Conservation (phyloP, 2,888 invertebrate genomes). For the Volucella inflata region DNA sequence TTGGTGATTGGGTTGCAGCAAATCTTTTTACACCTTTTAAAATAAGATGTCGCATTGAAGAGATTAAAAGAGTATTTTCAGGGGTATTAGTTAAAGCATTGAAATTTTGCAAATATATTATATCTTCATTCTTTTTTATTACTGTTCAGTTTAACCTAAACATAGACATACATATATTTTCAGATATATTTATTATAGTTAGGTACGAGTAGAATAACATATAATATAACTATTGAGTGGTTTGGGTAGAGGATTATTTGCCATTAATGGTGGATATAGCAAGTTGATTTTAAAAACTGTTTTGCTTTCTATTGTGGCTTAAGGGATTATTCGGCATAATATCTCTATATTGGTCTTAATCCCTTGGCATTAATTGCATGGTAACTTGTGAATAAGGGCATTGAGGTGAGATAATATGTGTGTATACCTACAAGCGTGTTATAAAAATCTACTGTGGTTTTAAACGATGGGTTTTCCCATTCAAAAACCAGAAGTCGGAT, state of each 20-base stretch:
- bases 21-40: conserved; percentile 56
- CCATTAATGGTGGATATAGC: conserved; percentile 72
- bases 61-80: conserved; percentile 63
- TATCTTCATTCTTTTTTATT: conserved; percentile 45
- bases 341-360: conserved; percentile 69
- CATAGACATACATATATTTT: conserved; percentile 58
- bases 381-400: conserved; percentile 41
- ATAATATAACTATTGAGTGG: conserved; percentile 47
- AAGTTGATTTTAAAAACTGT: conserved; percentile 82
- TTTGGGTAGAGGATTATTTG: conserved; percentile 59
- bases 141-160: conserved; percentile 46
- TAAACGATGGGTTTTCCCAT: conserved; percentile 63
- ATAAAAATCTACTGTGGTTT: conserved; percentile 51
- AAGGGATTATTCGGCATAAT: conserved; percentile 81
- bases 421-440: conserved; percentile 31
- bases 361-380: conserved; percentile 67
- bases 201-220: conserved; percentile 50
- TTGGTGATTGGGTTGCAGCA: conserved; percentile 39
- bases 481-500: conserved; percentile 33
- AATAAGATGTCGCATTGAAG: conserved; percentile 3
- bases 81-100: conserved; percentile 46
- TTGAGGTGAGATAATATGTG: conserved; percentile 48
- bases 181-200: conserved; percentile 38
- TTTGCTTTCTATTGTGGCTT: conserved; percentile 79
- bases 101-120: conserved; percentile 51